phyloP scores from a whole-genome alignment of 1,140 invertebrate species.

The Melanaphis sacchari region DNA sequence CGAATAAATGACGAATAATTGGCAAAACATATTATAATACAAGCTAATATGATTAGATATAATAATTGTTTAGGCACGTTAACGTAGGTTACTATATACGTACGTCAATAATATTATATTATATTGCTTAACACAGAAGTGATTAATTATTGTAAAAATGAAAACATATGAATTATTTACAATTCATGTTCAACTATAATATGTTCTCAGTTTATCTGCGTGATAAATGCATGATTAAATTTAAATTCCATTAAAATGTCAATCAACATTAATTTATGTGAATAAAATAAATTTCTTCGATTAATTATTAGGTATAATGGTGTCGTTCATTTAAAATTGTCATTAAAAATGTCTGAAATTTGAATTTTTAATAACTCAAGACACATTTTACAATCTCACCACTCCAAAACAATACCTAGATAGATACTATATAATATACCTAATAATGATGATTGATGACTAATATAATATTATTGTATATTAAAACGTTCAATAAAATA shows the following conservation, averaged over 20 bases:
- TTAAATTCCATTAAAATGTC: not conserved
- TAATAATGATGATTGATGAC: conserved; percentile 5
- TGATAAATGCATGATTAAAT: not conserved
- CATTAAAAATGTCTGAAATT: conserved; percentile 21
- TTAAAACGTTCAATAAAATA: not conserved
- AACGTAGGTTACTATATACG: not conserved
- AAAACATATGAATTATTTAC: not conserved
- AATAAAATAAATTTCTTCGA: not conserved
- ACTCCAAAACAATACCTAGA: not conserved
- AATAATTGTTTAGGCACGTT: not conserved
- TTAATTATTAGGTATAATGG: not conserved
- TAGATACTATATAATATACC: not conserved
- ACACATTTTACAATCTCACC: not conserved
- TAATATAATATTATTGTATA: not conserved
- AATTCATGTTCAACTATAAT: not conserved
- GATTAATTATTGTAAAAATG: not conserved
- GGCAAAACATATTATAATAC: conserved; percentile 29
- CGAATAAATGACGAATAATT: conserved; percentile 6
- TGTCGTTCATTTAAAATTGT: not conserved
- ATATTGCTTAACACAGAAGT: not conserved
- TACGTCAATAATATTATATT: not conserved
- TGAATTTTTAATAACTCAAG: not conserved
- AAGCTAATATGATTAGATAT: not conserved
- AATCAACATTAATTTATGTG: not conserved
- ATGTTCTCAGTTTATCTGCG: not conserved